Conservation (phyloP, 2,113 vertebrate genomes). For the Romanogobio albipinnatus region DNA sequence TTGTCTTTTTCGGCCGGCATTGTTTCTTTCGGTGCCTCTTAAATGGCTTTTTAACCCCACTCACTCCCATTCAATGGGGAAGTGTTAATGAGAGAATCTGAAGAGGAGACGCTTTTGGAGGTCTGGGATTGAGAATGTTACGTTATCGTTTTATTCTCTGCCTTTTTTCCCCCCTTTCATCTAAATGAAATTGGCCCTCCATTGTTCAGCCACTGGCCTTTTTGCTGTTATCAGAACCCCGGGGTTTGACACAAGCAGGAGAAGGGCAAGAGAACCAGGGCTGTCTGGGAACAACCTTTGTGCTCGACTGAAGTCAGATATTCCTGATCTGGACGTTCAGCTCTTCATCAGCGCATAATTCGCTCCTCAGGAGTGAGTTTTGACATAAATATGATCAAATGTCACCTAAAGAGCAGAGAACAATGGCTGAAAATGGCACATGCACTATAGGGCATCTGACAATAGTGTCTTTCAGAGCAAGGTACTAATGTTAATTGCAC, state of each 20-base stretch:
- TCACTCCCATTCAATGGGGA: slow-evolving; percentile 70
- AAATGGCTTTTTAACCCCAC: slow-evolving; percentile 80
- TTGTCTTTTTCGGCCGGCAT: slow-evolving; percentile 79
- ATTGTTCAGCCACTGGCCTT: slow-evolving; percentile 69
- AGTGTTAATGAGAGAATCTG: slow-evolving; percentile 62
- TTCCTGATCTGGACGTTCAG: slow-evolving; percentile 28
- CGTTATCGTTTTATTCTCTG: slow-evolving; percentile 43
- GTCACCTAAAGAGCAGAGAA: slow-evolving; percentile 42
- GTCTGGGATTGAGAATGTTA: slow-evolving; percentile 45
- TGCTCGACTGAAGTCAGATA: slow-evolving; percentile 41
- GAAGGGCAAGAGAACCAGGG: slow-evolving; percentile 41
- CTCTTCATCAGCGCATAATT: slow-evolving; percentile 38
- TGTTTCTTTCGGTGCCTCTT: slow-evolving; percentile 79
- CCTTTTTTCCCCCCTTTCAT: slow-evolving; percentile 66
- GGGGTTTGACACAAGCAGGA: slow-evolving; percentile 34
- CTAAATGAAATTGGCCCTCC: slow-evolving; percentile 73
- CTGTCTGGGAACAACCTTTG: slow-evolving; percentile 45
- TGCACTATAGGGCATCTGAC: slow-evolving; percentile 13
- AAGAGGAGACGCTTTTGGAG: slow-evolving; percentile 31
- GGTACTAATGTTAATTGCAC: slow-evolving; percentile 34
- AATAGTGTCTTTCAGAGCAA: slow-evolving; percentile 30
- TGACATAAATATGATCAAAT: slow-evolving; percentile 49
- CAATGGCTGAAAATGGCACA: slow-evolving; percentile 35
- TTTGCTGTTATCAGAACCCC: slow-evolving; percentile 58
- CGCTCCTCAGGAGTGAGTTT: not conserved